A percentile compares a stretch with the other conserved stretches of the same genome.
Evolutionary conservation across 2,113 vertebrate species (phyloP).

Genomic region (Centrocercus urophasianus): DNA sequence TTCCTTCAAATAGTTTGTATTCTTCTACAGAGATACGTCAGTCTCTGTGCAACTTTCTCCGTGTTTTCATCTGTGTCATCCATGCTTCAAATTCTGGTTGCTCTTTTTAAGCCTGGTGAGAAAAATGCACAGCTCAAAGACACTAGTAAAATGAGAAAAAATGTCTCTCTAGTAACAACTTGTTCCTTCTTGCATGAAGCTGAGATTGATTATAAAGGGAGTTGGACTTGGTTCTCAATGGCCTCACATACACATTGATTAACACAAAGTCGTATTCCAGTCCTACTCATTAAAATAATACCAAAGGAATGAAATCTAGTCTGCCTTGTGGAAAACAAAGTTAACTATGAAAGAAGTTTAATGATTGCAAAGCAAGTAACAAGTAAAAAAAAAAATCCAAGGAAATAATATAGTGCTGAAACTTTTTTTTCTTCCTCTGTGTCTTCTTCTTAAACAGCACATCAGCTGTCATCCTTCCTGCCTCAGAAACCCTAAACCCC

Average conservation of each 20-base stretch:
- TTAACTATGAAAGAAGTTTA: not conserved
- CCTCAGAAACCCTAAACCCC: conserved; percentile 19
- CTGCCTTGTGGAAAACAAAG: not conserved
- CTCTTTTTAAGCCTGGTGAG: not conserved
- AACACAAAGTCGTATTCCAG: not conserved
- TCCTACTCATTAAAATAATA: not conserved
- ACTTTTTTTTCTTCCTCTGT: not conserved
- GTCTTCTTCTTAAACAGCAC: not conserved
- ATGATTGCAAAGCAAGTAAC: not conserved
- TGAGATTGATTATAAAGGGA: not conserved
- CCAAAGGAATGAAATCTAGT: not conserved
- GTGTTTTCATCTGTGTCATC: not conserved
- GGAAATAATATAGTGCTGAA: not conserved
- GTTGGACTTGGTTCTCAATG: not conserved
- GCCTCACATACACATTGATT: not conserved
- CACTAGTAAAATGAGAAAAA: not conserved
- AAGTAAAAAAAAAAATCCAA: not conserved
- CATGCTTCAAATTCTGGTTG: not conserved
- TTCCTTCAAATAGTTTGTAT: not conserved
- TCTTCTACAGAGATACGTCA: not conserved
- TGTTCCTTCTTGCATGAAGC: not conserved
- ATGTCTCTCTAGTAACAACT: fast-evolving
- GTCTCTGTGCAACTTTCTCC: not conserved
- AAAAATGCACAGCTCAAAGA: not conserved
- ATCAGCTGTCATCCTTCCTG: conserved; percentile 35